Evolutionary conservation across 2,113 vertebrate genomes (phyloP), one percentile per base, ranked within the genome.

Genomic region (Ptychochromis oligacanthus): DNA sequence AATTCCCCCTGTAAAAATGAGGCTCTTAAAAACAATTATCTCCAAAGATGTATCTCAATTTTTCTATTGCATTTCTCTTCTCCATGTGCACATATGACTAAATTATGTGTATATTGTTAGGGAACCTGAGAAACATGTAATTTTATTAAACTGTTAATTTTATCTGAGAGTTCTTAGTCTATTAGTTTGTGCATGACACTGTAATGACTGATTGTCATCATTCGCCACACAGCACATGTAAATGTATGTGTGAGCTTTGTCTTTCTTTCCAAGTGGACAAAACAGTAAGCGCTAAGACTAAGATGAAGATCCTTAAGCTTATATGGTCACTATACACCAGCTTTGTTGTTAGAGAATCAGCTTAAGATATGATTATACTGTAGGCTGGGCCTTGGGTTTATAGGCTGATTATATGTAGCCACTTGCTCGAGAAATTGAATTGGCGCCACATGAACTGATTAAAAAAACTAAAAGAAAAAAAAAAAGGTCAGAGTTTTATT

Each of bases 331-430:
- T 18, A 7, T 90, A 28, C 65, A 52, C 46, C 65, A 59, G 83
- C 86, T 82, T 88, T 87, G 49, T 62, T 26, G 75, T 79, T 72
- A 88, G 84, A 89, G 75, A 89, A 85, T 92, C 90, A 62, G 83
- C 88, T 82, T 84, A 84, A 72, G 60, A 64, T 54, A 74, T 83
- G 46, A 40, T 86, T 76, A 80, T 61, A 67, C 57, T 62, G 59
- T 43, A 61, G 6, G 20, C 31, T 34, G 52, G 75, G 75, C 85
- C 72, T 72, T 70, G 24, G 79, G 34, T 67, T 70, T 70, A 67
- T 52, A 61, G 75, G 13, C 81, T 78, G 89, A 91, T 90, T 84
- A 52, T 62, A 85, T 74, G 46, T 6, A 55, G 57, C 43, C 81
- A 43, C 64, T 88, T 82, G 11, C 54, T 79, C 75, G 77, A 87